Conservation (phyloP, 2,797 vertebrate species). For the Cynopterus sphinx region DNA sequence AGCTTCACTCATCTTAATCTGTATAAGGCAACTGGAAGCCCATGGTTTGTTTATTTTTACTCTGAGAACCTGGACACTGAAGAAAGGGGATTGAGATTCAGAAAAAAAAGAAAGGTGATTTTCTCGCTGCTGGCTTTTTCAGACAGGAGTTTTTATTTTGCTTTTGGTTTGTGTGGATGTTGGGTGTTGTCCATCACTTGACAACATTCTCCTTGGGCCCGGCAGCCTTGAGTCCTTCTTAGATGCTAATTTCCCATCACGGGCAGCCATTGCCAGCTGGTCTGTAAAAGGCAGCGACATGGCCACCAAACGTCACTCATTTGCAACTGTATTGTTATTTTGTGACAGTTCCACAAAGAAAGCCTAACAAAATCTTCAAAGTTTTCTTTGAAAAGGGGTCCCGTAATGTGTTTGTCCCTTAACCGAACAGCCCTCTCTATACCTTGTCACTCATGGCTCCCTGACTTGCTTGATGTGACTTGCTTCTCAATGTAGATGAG, state of each 20-base stretch:
- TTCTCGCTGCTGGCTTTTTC: neutral
- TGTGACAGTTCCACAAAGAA: slow-evolving; percentile 60
- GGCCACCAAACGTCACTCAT: slow-evolving; percentile 34
- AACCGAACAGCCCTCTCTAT: slow-evolving; percentile 57
- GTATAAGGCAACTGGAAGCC: neutral
- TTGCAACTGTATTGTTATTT: slow-evolving; percentile 64
- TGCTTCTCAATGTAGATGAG: neutral
- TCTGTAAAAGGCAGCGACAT: neutral
- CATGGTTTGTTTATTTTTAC: neutral
- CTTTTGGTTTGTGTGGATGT: neutral
- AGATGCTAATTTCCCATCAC: slow-evolving; percentile 28
- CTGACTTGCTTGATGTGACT: neutral
- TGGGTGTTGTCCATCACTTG: neutral
- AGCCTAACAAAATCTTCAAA: slow-evolving; percentile 74
- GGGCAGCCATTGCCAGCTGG: slow-evolving; percentile 41
- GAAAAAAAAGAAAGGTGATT: neutral
- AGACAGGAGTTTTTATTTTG: neutral
- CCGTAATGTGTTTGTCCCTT: slow-evolving; percentile 54
- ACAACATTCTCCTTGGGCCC: neutral
- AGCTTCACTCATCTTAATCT: neutral
- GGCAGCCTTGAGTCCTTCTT: neutral
- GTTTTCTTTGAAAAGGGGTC: slow-evolving; percentile 66
- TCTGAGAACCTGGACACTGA: neutral
- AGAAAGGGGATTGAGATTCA: neutral
- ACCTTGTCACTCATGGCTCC: slow-evolving; percentile 61